Conservation (phyloP, 2,113 vertebrate species). For the Callionymus lyra region DNA sequence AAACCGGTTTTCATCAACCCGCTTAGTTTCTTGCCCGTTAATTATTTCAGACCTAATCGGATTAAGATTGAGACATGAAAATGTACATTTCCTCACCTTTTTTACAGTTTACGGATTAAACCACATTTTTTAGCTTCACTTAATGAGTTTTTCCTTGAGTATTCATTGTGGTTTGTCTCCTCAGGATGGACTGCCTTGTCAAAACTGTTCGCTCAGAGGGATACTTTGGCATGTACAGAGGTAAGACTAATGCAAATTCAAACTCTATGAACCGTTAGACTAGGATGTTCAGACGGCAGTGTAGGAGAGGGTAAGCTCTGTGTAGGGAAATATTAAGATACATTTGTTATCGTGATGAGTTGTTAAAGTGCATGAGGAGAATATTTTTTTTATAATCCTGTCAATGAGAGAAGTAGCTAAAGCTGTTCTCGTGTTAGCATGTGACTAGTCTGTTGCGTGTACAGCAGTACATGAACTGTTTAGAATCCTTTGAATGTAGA, state of each 20-base stretch:
- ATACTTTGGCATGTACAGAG: slow-evolving; percentile 83
- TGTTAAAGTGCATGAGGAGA: slow-evolving; percentile 10
- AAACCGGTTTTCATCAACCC: too few species aligned
- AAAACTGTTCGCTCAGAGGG: slow-evolving; percentile 77
- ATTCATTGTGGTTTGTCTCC: background rate
- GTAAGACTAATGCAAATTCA: slow-evolving; percentile 50
- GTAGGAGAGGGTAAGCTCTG: slow-evolving; percentile 4
- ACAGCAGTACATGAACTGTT: slow-evolving; percentile 1
- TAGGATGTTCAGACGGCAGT: slow-evolving; percentile 2
- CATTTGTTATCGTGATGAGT: background rate
- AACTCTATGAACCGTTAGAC: slow-evolving; percentile 8
- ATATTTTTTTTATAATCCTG: background rate
- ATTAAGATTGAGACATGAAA: too few species aligned
- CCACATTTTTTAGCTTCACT: background rate
- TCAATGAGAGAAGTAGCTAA: background rate
- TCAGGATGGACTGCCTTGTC: slow-evolving; percentile 76
- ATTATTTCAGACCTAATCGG: too few species aligned
- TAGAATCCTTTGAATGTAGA: slow-evolving; percentile 5
- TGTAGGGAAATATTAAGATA: background rate
- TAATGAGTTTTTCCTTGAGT: background rate
- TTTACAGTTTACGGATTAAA: too few species aligned
- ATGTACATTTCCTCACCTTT: too few species aligned
- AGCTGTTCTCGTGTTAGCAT: slow-evolving; percentile 12
- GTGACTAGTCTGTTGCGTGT: background rate
- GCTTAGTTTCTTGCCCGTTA: too few species aligned